These are phyloP conservation scores for Bombus waltoni DNA, from an alignment of 1,140 invertebrate species.

Conservation along the genomic window DNA sequence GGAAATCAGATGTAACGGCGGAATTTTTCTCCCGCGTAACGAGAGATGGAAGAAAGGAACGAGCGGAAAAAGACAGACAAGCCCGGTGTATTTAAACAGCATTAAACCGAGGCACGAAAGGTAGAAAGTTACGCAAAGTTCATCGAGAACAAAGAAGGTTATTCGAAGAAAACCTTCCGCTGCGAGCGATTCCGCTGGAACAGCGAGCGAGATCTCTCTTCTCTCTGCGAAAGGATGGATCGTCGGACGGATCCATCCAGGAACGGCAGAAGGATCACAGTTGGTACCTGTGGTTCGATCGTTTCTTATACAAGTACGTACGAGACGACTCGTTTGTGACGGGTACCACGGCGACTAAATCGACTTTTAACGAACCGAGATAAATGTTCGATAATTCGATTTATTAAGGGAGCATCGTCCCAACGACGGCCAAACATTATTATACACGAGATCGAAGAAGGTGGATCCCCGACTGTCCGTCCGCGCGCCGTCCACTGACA, in stretches of 20 bases:
- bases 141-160: slow-evolving; percentile 10
- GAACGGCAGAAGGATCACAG: not conserved
- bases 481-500: slow-evolving; percentile 31
- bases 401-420: slow-evolving; percentile 55
- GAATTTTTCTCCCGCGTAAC: slow-evolving; percentile 4
- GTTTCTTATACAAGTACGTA: not conserved
- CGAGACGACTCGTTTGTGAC: slow-evolving; percentile 36
- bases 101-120: not conserved
- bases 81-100: not conserved
- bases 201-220: not conserved
- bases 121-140: slow-evolving; percentile 14
- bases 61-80: not conserved
- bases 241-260: not conserved
- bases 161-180: not conserved
- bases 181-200: not conserved
- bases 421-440: slow-evolving; percentile 52
- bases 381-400: slow-evolving; percentile 62
- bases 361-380: slow-evolving; percentile 63
- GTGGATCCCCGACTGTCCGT: slow-evolving; percentile 38
- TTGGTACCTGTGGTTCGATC: not conserved
- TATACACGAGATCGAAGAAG: slow-evolving; percentile 35
- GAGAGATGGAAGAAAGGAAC: not conserved
- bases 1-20: not conserved
- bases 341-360: slow-evolving; percentile 47
- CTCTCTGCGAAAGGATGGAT: not conserved